These are phyloP conservation scores for Paralichthys olivaceus DNA, from an alignment of 2,113 vertebrate species.

Conservation along the genomic window DNA sequence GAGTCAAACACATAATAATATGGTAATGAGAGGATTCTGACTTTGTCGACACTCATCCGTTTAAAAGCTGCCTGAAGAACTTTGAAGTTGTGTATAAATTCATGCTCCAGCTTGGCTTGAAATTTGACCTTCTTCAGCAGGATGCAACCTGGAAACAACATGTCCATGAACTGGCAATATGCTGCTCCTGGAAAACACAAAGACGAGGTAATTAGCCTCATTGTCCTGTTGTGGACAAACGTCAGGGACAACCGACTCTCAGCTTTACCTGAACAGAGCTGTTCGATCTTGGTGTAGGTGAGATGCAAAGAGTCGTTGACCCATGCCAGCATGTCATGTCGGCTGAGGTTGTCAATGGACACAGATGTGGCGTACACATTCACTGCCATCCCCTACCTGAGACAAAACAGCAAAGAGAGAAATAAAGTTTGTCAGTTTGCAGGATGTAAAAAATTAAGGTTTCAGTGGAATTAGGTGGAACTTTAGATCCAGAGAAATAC, in stretches of 20 bases:
- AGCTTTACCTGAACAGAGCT: constrained; percentile 93
- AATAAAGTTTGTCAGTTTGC: neutral
- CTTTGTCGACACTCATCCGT: constrained; percentile 97
- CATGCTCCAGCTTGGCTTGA: constrained; percentile 97
- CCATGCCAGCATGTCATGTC: constrained; percentile 98
- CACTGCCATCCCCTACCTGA: constrained; percentile 94
- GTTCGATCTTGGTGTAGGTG: constrained; percentile 96
- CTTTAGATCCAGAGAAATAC: neutral
- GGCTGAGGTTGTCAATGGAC: constrained; percentile 97
- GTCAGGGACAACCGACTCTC: neutral
- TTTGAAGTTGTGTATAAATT: constrained; percentile 99
- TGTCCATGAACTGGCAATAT: constrained; percentile 99
- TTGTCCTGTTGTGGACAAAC: neutral
- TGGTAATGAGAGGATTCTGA: constrained; percentile 71
- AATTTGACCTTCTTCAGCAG: constrained; percentile 98
- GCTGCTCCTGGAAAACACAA: constrained; percentile 86
- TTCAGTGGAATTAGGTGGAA: neutral
- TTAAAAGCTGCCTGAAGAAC: constrained; percentile 97
- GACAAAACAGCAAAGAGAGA: neutral
- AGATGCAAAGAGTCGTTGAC: constrained; percentile 97
- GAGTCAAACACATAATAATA: neutral
- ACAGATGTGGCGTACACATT: constrained; percentile 98
- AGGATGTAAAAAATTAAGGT: neutral
- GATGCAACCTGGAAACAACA: constrained; percentile 96
- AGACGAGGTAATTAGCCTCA: neutral